Base-by-base conservation (phyloP, 2,888 invertebrate species). In the Ophonus ardosiacus region DNA sequence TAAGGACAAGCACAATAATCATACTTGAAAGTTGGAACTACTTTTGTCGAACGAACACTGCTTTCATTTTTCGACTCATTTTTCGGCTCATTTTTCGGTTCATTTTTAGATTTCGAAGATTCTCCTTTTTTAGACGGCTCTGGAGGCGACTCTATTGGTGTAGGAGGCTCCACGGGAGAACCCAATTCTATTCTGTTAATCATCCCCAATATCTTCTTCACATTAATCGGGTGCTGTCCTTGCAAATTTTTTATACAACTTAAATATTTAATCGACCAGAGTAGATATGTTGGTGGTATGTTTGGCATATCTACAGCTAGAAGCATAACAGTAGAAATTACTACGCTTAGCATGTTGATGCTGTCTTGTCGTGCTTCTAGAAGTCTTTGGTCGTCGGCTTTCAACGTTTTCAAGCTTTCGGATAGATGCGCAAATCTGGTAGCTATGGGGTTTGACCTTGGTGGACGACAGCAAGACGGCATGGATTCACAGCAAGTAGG, bases 281-380 rank as follows among this genome's bases (percentile, higher is more conserved):
- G 65, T 13, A 87, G 43, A 78, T 87, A 87, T 7, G 87, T 86
- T 6, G 86, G 81, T 0, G 87, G 85, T 15, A 88, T 87, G 13
- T 86, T 38, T 13, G 86, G 65, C 7, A 85, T 74, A 21, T 86
- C 86, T 7, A 88, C 78, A 0, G 88, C 88, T 86, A 89, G 85
- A 31, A 88, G 65, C 88, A 89, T 88, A 5, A 88, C 86, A 40
- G 87, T 88, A 51, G 87, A 88, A 15, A 88, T 87, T 3, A 86
- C 85, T 8, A 88, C 85, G 7, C 87, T 86, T n/a, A 88, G 81
- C 86, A 89, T 85, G 40, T 88, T 87, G 31, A 86, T 85, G 38
- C 86, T 84, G n/a, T 86, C 84, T 21, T 85, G 76, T 65, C 56
- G 56, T 13, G 31, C 31, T 15, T 74, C 43, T 2, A 40, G 13